phyloP scores from a whole-genome alignment of 2,113 vertebrate genomes.

The Trogon melanurus region DNA sequence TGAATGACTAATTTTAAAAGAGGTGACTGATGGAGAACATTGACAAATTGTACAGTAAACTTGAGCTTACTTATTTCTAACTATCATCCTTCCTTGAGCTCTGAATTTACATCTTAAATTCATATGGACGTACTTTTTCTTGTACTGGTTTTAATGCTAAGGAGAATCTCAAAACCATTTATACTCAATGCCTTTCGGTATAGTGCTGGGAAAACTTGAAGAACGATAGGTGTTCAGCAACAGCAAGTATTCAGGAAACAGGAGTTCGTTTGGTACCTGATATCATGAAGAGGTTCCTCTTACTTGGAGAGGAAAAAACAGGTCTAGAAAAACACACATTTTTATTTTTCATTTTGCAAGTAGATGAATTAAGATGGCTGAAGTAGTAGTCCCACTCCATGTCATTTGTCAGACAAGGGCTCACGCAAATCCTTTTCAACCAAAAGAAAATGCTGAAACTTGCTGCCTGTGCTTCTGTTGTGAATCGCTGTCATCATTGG shows the following conservation, averaged over 20 bases:
- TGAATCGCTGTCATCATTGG: not conserved
- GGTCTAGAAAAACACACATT: not conserved
- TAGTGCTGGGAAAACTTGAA: not conserved
- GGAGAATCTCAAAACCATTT: not conserved
- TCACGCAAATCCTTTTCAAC: not conserved
- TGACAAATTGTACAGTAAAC: not conserved
- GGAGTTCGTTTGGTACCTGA: not conserved
- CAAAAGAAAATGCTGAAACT: constrained; percentile 7
- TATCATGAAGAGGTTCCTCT: not conserved
- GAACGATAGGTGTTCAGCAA: not conserved
- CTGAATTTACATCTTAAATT: not conserved
- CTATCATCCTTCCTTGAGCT: not conserved
- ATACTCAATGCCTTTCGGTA: not conserved
- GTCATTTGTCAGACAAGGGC: not conserved
- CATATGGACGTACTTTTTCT: not conserved
- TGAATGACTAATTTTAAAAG: not conserved
- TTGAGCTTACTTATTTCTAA: not conserved
- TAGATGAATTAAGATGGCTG: not conserved
- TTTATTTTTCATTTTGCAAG: not conserved
- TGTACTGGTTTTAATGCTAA: not conserved
- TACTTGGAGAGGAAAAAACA: not conserved
- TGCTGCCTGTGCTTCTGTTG: not conserved
- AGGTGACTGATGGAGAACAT: not conserved
- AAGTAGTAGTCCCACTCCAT: not conserved
- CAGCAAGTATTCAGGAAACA: not conserved